A percentile compares a stretch with the other conserved stretches of the same genome.
phyloP scores from a whole-genome alignment of 2,888 invertebrate species.

The Zootermopsis nevadensis region DNA sequence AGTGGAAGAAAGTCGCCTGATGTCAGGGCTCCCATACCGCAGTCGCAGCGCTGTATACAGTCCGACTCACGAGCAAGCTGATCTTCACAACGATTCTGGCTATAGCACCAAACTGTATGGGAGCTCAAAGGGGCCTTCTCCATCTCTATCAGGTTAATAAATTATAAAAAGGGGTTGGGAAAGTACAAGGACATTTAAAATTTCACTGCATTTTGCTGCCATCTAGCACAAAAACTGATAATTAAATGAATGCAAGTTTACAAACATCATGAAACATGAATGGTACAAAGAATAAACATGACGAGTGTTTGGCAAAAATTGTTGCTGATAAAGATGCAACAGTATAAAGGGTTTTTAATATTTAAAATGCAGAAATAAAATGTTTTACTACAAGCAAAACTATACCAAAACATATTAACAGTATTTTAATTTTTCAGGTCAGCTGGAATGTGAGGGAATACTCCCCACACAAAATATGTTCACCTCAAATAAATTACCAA shows the following conservation, averaged over 20 bases:
- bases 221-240: too few species aligned
- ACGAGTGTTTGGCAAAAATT: too few species aligned
- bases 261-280: too few species aligned
- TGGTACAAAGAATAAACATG: too few species aligned
- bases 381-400: too few species aligned
- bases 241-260: too few species aligned
- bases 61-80: constrained; percentile 48
- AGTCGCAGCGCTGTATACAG: constrained; percentile 55
- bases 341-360: not conserved
- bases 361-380: not conserved
- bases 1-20: constrained; percentile 41
- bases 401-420: constrained; percentile 2
- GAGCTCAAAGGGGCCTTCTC: constrained; percentile 82
- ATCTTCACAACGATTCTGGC: constrained; percentile 82
- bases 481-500: constrained; percentile 40
- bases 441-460: constrained; percentile 60
- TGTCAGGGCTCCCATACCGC: constrained; percentile 54
- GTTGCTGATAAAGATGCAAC: too few species aligned
- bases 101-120: constrained; percentile 87
- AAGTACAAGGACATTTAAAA: too few species aligned
- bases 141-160: constrained; percentile 71
- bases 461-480: constrained; percentile 28
- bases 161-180: too few species aligned
- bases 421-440: constrained; percentile 55
- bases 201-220: too few species aligned